Conservation (phyloP, 64 coral and sea anemone species). For the Cladopsammia gracilis region DNA sequence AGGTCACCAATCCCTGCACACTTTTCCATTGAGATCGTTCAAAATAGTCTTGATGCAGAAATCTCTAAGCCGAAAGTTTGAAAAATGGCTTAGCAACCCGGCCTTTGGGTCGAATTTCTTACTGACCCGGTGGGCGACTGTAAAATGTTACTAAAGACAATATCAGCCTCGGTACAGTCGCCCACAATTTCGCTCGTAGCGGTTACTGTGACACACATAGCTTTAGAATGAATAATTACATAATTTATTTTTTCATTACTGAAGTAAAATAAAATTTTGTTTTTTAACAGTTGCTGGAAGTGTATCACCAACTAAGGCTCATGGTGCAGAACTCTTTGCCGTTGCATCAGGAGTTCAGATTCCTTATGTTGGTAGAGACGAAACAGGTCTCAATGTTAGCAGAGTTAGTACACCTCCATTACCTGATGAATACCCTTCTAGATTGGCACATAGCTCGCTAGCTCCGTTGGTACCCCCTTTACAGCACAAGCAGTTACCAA, state of each 20-base stretch:
- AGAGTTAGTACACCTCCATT: constrained; percentile 38
- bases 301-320: constrained; percentile 72
- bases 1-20: too few species aligned
- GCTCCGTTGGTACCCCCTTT: constrained; percentile 1
- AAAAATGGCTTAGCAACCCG: too few species aligned
- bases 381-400: constrained; percentile 39
- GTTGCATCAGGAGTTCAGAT: constrained; percentile 88
- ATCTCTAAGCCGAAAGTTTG: too few species aligned
- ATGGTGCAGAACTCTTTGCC: constrained; percentile 92
- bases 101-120: too few species aligned
- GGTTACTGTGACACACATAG: too few species aligned
- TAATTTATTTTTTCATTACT: background rate
- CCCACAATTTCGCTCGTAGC: too few species aligned
- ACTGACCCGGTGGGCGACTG: too few species aligned
- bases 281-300: constrained; percentile 57
- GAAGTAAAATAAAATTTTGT: background rate
- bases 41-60: too few species aligned
- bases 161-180: too few species aligned
- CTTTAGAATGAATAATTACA: too few species aligned
- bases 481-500: background rate
- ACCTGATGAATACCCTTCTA: constrained; percentile 37
- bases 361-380: constrained; percentile 90
- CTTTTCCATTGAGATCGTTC: too few species aligned
- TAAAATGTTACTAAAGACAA: too few species aligned
- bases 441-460: constrained; percentile 26